phyloP scores from a whole-genome alignment of 2,113 vertebrate genomes.

The Hemiprocne comata region DNA sequence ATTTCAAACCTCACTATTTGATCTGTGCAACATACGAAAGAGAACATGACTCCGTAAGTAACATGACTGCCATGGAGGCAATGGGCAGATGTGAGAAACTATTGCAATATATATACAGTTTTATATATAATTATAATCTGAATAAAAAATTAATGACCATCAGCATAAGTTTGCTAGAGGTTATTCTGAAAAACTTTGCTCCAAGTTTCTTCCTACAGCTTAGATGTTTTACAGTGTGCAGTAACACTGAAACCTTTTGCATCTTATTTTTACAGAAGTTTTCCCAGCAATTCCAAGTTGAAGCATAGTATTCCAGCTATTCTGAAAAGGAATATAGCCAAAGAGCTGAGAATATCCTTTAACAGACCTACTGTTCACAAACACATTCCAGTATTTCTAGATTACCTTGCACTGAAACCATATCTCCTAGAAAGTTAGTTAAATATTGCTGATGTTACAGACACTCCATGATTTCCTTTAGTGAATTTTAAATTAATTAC shows the following conservation, averaged over 20 bases:
- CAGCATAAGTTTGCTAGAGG: neutral
- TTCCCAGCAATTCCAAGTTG: neutral
- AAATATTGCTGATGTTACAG: neutral
- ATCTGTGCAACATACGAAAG: neutral
- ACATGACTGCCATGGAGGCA: neutral
- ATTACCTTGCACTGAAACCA: neutral
- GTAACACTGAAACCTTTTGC: neutral
- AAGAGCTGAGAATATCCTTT: neutral
- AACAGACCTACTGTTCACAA: neutral
- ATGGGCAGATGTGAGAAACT: neutral
- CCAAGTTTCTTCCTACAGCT: neutral
- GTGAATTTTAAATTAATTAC: neutral
- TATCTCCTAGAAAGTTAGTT: neutral
- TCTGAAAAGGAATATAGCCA: neutral
- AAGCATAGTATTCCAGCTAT: neutral
- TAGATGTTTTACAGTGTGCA: neutral
- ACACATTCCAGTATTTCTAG: neutral
- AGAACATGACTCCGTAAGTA: neutral
- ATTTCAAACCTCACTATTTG: neutral
- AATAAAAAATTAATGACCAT: neutral
- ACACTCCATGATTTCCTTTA: neutral
- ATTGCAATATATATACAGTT: neutral
- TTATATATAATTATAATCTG: neutral
- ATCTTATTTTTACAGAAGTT: neutral
- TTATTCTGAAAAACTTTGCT: neutral